Evolutionary conservation across 2,113 vertebrate genomes (phyloP).

Genomic region (Aptenodytes forsteri): DNA sequence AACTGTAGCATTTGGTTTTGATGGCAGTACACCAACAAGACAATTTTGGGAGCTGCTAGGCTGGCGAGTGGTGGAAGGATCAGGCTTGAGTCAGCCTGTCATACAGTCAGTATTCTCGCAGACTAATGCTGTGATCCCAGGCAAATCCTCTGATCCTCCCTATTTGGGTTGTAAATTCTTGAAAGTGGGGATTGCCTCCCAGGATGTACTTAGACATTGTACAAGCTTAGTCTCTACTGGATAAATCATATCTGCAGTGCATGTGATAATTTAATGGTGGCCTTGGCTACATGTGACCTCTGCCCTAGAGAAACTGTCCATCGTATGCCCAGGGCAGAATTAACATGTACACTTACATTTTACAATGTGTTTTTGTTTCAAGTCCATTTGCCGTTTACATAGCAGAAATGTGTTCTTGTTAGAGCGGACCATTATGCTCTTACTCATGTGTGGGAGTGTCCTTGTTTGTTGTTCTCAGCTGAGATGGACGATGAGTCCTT

Average conservation of each 20-base stretch:
- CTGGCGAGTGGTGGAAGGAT: not conserved
- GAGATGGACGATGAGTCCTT: not conserved
- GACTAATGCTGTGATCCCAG: accelerated
- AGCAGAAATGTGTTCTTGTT: not conserved
- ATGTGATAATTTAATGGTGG: no score
- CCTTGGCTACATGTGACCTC: not conserved
- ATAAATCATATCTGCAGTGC: not conserved
- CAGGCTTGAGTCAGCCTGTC: not conserved
- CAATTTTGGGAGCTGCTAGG: not conserved
- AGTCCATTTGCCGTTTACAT: not conserved
- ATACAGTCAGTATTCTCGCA: not conserved
- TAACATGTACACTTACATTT: accelerated
- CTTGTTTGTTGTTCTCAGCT: not conserved
- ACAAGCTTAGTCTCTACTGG: not conserved
- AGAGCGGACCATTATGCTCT: accelerated
- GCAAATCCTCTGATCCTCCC: not conserved
- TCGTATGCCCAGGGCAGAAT: accelerated
- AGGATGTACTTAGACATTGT: not conserved
- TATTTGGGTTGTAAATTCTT: not conserved
- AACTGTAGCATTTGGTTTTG: not conserved
- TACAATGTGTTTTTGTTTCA: not conserved
- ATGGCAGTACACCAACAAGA: not conserved
- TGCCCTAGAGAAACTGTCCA: not conserved
- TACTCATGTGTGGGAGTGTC: not conserved
- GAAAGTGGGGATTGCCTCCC: not conserved